Evolutionary conservation across 2,797 vertebrate genomes (phyloP).

Genomic region (Lepus townsendii): DNA sequence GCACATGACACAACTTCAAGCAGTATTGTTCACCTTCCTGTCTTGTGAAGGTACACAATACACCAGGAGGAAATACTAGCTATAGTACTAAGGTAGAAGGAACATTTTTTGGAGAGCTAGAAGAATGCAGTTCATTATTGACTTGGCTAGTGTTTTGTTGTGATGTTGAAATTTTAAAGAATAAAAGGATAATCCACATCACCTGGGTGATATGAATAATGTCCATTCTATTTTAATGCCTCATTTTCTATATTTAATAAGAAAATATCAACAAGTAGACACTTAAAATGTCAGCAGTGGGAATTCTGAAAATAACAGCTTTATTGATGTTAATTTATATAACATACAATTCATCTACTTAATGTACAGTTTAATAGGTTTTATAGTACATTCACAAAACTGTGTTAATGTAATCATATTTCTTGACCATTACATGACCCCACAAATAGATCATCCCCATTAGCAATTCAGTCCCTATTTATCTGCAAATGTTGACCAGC

Average conservation of each 20-base stretch:
- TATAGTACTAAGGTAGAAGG: neutral
- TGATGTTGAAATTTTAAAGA: slow-evolving; percentile 11
- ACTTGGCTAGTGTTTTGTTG: neutral
- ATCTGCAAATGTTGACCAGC: neutral
- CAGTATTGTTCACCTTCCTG: neutral
- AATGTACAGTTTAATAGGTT: neutral
- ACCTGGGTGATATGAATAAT: neutral
- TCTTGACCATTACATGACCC: neutral
- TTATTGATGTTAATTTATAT: neutral
- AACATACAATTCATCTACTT: neutral
- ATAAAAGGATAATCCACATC: neutral
- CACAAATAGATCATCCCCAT: neutral
- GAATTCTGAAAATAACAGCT: neutral
- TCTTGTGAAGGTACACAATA: neutral
- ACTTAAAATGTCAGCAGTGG: slow-evolving; percentile 6
- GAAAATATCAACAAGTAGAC: neutral
- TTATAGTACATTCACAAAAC: neutral
- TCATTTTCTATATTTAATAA: slow-evolving; percentile 6
- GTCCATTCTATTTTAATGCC: neutral
- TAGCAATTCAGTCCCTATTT: neutral
- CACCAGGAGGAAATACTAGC: neutral
- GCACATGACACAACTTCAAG: rapidly evolving
- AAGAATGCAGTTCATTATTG: neutral
- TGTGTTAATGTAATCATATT: neutral
- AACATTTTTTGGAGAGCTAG: neutral